Percentiles rank a stretch among this genome's conserved stretches.
phyloP scores from a whole-genome alignment of 2,113 vertebrate species.

The Sula dactylatra region DNA sequence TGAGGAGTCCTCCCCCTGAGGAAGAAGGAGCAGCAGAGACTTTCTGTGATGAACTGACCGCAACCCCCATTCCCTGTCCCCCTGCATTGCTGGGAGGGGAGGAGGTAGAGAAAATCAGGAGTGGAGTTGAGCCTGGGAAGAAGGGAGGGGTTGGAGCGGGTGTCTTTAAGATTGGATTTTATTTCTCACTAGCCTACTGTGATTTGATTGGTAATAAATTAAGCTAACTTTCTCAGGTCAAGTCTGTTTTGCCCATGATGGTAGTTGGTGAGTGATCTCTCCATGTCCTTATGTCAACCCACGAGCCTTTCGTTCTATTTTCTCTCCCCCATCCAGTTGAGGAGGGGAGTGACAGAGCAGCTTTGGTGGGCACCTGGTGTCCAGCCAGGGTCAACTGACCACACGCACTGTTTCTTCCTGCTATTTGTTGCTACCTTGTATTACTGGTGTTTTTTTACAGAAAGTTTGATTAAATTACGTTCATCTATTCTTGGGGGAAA shows the following conservation, averaged over 20 bases:
- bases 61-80: not conserved
- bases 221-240: not conserved
- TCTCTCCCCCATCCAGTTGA: not conserved
- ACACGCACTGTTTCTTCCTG: not conserved
- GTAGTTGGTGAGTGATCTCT: not conserved
- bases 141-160: not conserved
- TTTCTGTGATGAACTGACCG: not conserved
- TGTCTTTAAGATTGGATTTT: not conserved
- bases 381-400: not conserved
- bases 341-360: not conserved
- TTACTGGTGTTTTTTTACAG: not conserved
- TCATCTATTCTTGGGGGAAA: not conserved
- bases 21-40: not conserved
- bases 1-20: not conserved
- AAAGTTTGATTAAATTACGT: not conserved
- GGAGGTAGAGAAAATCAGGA: not conserved
- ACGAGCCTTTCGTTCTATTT: not conserved
- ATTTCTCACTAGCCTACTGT: not conserved
- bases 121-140: not conserved
- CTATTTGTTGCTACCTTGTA: not conserved
- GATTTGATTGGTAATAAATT: not conserved
- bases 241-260: not conserved
- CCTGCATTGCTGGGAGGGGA: not conserved
- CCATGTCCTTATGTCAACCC: not conserved
- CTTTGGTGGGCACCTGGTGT: not conserved